phyloP scores from a whole-genome alignment of 1,140 invertebrate species.

The Paraescarpia echinospica region DNA sequence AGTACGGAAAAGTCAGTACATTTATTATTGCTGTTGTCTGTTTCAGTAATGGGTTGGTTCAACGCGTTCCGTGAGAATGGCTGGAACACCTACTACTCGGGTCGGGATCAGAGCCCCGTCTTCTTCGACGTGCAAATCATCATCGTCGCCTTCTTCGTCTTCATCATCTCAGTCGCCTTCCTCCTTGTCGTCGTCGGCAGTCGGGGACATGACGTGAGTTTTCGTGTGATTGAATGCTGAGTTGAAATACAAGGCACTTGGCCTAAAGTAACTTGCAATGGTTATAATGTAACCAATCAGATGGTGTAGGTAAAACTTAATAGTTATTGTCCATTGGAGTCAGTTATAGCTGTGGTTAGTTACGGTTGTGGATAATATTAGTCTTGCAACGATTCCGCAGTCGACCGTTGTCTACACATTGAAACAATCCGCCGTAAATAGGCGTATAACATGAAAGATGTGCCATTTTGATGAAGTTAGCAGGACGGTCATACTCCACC shows the following conservation, averaged over 20 bases:
- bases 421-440: no score
- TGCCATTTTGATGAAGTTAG: no score
- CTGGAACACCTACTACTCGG: conserved; percentile 25
- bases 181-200: conserved; percentile 13
- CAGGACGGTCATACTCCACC: no score
- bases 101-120: not conserved
- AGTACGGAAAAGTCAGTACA: no score
- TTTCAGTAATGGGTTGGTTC: conserved; percentile 10
- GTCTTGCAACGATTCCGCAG: no score
- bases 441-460: no score
- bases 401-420: no score
- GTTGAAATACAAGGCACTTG: not conserved
- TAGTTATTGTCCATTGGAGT: no score
- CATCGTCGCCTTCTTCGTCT: not conserved
- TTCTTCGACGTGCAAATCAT: conserved; percentile 1
- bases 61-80: conserved; percentile 17
- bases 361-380: no score
- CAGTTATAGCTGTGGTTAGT: no score
- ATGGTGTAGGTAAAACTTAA: no score
- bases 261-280: not conserved
- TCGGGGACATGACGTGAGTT: conserved; percentile 18
- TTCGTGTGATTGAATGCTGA: not conserved
- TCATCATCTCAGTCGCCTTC: conserved; percentile 13
- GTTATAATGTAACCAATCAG: not conserved
- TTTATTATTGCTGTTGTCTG: not conserved